Percentiles rank a stretch among this genome's conserved stretches.
Conservation (phyloP, 2,888 invertebrate species). For the Stenurella melanura region DNA sequence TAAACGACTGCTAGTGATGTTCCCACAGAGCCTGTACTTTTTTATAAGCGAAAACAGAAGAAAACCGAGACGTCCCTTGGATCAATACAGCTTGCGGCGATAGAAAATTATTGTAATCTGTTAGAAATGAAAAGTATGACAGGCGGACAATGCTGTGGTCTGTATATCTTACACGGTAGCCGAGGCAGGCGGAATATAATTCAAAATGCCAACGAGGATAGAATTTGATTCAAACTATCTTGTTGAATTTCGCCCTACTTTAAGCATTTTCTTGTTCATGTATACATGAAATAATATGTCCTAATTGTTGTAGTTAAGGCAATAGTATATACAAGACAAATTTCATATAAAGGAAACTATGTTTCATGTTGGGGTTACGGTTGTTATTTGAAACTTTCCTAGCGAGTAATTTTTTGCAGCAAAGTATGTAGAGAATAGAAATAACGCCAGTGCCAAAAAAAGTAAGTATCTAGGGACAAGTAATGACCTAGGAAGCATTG, state of each 20-base stretch:
- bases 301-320: constrained; percentile 2
- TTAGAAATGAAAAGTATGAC: constrained; percentile 23
- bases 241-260: constrained; percentile 11
- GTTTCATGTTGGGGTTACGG: neutral
- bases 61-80: constrained; percentile 15
- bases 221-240: neutral
- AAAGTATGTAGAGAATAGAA: too few species aligned
- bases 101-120: constrained; percentile 32
- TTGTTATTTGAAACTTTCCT: neutral
- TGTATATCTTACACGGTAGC: constrained; percentile 5
- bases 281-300: constrained; percentile 1
- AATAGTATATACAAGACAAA: neutral
- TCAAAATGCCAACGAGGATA: constrained; percentile 3
- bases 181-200: constrained; percentile 7
- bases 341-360: neutral
- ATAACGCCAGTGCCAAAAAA: too few species aligned
- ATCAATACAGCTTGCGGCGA: constrained; percentile 27
- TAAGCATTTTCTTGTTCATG: neutral
- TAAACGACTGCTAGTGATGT: constrained; percentile 14
- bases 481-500: too few species aligned
- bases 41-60: neutral
- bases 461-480: too few species aligned
- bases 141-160: constrained; percentile 29
- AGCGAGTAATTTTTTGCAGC: too few species aligned
- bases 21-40: neutral